Evolutionary conservation across 92 coral and sea anemone genomes (phyloP), one percentile per base, ranked within the genome.

Genomic region (Parazoanthus atlanticus): DNA sequence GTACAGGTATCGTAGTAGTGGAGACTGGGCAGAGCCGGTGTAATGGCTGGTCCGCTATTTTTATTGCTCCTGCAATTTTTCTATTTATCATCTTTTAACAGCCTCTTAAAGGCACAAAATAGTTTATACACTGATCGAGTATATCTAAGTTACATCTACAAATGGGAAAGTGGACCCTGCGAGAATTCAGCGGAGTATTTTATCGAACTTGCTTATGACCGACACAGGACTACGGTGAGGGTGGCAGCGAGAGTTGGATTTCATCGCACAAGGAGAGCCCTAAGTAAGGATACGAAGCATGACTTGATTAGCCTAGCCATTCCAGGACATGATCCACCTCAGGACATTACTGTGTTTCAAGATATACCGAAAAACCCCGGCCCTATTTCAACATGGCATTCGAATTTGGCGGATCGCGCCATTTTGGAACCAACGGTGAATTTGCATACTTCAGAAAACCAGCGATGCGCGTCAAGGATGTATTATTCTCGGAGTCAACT

Each of bases 181-280:
- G 41, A 74, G 78, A 31, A 74, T 74, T 74, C 41, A 74, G 40
- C 78, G 46, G 41, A 29, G 78, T 33, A 74, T 74, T 29, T 33
- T 74, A 28, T 31, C 78, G 78, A 74, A 74, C 78, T 73, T 73
- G 78, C 78, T 30, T 29, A 73, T 74, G 78, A 41, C 16, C 78
- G 8, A 29, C 41, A 74, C 23, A 74, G 36, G 41, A 74, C 36
- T 29, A 74, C 41, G 36, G 78, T 9, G 46, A 74, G 78, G 17
- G 78, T 74, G 5, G 78, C 78, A 74, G 78, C 41, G 41, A 74
- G 78, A 74, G 41, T 16, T 31, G 78, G 25, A 74, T 29, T 74
- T 74, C 78, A 74, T 74, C 38, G 78, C 78, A 74, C 73, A 67
- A 67, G 29, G 31, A 67, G 73, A 67, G 73, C 73, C 31, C 73